Evolutionary conservation across 2,797 vertebrate species (phyloP), one percentile per base, ranked within the genome.

Genomic region (Pantherophis alleghaniensis): DNA sequence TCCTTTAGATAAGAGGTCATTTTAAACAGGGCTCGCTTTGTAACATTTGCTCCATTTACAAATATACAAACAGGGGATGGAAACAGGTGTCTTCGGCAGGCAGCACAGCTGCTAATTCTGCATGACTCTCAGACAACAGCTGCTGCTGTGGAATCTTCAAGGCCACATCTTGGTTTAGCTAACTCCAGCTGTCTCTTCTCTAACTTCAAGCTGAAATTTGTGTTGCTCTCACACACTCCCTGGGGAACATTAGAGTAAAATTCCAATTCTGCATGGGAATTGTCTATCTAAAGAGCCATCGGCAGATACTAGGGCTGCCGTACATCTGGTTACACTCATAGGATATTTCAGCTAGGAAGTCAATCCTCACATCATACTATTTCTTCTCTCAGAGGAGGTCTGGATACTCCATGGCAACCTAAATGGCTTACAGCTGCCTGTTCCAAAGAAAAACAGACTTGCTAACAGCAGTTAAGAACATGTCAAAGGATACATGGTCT

Each of bases 121-220:
- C n/a, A 28, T 18, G 69, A 60, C 28, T 63, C 47, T 6, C 22
- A 83, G 92, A 90, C n/a, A 90, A n/a, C 92, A 92, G 92, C 79
- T 53, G 79, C 74, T 91, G 10, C 20, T 83, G 12, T 14, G 26
- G 74, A 13, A 14, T n/a, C 60, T 90, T 60, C 74, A 63, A 53
- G n/a, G 55, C 47, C 5, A 32, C 22, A 60, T 59, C 55, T 89
- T 56, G 4, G 18, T 53, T 89, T 92, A 92, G 42, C 88, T 26
- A 51, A 42, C 22, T 92, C 69, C 92, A 90, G 88, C 69, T 90
- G 88, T 61, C 57, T 89, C 88, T 55, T 79, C 69, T 55, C 88
- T 61, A 90, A 86, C 89, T 60, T 24, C n/a, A 37, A 55, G 61
- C 69, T 61, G 57, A 59, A 90, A 92, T 55, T 20, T 18, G 26